These are phyloP conservation scores for Embidobia sp. DNA, from an alignment of 2,888 invertebrate species.

Conservation along the genomic window DNA sequence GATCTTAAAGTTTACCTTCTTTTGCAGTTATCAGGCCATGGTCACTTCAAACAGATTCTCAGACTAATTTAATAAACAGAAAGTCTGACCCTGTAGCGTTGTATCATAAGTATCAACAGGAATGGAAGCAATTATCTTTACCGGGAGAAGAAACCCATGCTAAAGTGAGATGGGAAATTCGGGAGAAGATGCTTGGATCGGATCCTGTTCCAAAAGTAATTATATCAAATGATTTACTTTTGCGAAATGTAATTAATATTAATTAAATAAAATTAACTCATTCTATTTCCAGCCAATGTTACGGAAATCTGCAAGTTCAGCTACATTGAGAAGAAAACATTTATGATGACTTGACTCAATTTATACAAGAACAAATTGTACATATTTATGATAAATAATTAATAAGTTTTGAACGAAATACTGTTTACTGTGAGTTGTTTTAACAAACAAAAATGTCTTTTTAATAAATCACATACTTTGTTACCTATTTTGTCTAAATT, in stretches of 20 bases:
- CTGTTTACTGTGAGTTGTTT: too few relatives aligned
- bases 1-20: constrained; percentile 5
- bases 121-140: constrained; percentile 89
- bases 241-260: too few relatives aligned
- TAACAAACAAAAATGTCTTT: too few relatives aligned
- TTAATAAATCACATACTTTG: too few relatives aligned
- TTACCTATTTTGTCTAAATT: too few relatives aligned
- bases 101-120: constrained; percentile 88
- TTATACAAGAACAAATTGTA: too few relatives aligned
- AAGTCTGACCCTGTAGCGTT: constrained; percentile 89
- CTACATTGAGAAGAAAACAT: constrained; percentile 54
- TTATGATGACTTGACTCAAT: too few relatives aligned
- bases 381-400: too few relatives aligned
- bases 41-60: constrained; percentile 79
- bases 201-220: constrained; percentile 77
- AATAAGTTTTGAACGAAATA: too few relatives aligned
- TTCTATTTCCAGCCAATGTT: constrained; percentile 70
- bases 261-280: neutral
- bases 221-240: constrained; percentile 2
- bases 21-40: constrained; percentile 85
- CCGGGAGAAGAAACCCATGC: constrained; percentile 88
- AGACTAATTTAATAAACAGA: constrained; percentile 68
- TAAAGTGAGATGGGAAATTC: constrained; percentile 87
- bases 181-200: constrained; percentile 86
- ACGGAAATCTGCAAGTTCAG: constrained; percentile 68